phyloP scores from a whole-genome alignment of 2,797 vertebrate species.

The Sebastes diaconus region DNA sequence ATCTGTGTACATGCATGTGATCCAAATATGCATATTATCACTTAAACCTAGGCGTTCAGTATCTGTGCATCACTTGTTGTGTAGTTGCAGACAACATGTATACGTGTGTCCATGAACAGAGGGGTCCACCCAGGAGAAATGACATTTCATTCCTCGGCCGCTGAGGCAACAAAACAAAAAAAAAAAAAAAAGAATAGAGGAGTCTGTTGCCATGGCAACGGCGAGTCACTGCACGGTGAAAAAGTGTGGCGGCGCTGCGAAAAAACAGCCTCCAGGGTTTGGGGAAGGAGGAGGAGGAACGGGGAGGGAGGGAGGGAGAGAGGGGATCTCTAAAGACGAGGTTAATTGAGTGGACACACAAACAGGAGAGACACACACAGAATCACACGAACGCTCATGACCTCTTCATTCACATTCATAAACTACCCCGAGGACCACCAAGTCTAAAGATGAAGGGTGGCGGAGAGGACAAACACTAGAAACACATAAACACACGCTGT shows the following conservation, averaged over 20 bases:
- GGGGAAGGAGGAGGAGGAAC: background rate
- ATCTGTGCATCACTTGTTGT: background rate
- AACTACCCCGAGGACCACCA: background rate
- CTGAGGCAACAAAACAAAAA: conserved; percentile 37
- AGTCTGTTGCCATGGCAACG: conserved; percentile 78
- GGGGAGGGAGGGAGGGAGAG: background rate
- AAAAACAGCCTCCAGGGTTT: conserved; percentile 34
- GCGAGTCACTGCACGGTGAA: conserved; percentile 57
- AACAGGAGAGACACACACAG: background rate
- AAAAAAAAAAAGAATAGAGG: background rate
- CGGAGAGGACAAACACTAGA: conserved; percentile 17
- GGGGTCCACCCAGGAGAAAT: conserved; percentile 50
- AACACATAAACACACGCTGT: background rate
- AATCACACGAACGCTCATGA: conserved; percentile 3
- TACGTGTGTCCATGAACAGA: background rate
- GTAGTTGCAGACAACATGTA: background rate
- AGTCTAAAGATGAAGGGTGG: conserved; percentile 22
- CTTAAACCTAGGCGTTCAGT: background rate
- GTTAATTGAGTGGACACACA: conserved; percentile 68
- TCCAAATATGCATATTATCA: no score
- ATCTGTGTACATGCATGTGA: background rate
- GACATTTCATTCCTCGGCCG: conserved; percentile 63
- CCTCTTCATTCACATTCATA: conserved; percentile 23
- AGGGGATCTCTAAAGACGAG: conserved; percentile 35
- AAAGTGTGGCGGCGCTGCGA: conserved; percentile 47